These are phyloP conservation scores for Achroia grisella DNA, from an alignment of 1,140 invertebrate genomes.

Conservation along the genomic window DNA sequence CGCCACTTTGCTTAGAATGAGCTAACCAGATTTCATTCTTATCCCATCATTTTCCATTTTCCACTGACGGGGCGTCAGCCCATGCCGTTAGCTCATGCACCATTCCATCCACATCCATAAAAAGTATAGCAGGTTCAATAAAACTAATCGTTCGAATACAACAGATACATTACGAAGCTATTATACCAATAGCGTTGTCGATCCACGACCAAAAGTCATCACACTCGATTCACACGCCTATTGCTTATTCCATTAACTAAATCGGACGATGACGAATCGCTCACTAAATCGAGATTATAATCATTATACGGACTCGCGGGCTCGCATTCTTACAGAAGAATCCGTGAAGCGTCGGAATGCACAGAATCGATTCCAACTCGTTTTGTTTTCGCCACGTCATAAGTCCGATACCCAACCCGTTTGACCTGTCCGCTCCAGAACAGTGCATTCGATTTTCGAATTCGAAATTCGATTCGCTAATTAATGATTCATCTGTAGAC, in stretches of 20 bases:
- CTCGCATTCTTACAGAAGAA: conserved; percentile 56
- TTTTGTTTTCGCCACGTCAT: conserved; percentile 71
- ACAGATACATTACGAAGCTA: conserved; percentile 5
- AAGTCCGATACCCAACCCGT: conserved; percentile 36
- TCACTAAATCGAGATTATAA: conserved; percentile 66
- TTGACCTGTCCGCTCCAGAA: conserved; percentile 12
- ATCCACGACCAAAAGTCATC: conserved; percentile 25
- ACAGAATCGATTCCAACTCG: conserved; percentile 62
- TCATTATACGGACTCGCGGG: conserved; percentile 50
- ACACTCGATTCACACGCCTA: conserved; percentile 52
- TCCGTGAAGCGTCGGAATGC: conserved; percentile 64
- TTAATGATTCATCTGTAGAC: conserved; percentile 3
- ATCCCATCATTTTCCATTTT: too few species aligned
- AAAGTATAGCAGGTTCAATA: neutral
- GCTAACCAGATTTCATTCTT: too few species aligned
- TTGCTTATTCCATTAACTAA: conserved; percentile 66
- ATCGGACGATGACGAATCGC: conserved; percentile 68
- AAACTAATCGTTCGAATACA: conserved; percentile 1
- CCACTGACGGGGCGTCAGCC: too few species aligned
- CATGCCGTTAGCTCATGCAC: too few species aligned
- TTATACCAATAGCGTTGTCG: conserved; percentile 14
- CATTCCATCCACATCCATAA: too few species aligned
- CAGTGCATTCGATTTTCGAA: conserved; percentile 13
- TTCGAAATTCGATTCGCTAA: conserved; percentile 23
- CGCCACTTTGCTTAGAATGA: too few species aligned